phyloP scores from a whole-genome alignment of 1,140 invertebrate genomes.

The Caenorhabditis briggsae region DNA sequence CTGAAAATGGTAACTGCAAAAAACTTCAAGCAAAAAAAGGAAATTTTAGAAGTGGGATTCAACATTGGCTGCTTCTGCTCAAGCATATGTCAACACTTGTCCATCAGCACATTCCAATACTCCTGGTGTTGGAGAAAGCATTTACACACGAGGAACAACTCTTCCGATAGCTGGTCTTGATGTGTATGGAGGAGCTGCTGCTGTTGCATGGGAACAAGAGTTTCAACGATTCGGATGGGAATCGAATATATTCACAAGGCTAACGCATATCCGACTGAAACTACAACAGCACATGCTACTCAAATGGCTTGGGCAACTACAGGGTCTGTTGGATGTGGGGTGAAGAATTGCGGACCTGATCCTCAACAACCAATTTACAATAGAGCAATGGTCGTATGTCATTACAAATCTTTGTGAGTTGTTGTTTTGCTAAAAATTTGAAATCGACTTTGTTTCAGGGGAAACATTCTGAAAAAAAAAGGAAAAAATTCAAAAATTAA shows the following conservation, averaged over 20 bases:
- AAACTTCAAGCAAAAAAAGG: background rate
- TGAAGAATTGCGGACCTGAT: constrained; percentile 1
- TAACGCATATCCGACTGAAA: background rate
- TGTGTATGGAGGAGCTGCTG: constrained; percentile 33
- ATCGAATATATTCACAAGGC: background rate
- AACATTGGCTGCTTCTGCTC: constrained; percentile 21
- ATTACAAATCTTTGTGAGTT: background rate
- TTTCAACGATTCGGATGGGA: constrained; percentile 19
- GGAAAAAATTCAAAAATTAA: too few species aligned
- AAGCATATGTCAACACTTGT: constrained; percentile 36
- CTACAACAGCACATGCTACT: background rate
- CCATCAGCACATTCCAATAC: background rate
- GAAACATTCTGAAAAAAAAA: background rate
- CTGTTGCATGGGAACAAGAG: constrained; percentile 27
- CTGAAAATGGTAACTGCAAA: constrained; percentile 26
- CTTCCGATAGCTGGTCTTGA: background rate
- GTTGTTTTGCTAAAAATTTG: too few species aligned
- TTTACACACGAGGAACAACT: background rate
- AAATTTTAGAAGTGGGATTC: constrained; percentile 9
- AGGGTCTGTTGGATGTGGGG: background rate
- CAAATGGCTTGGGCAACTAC: constrained; percentile 33
- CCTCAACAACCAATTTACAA: background rate
- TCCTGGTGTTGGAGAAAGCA: constrained; percentile 10
- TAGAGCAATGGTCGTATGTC: constrained; percentile 1
- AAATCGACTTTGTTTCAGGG: background rate